Base-by-base conservation (phyloP, 2,888 invertebrate species). In the Hanleya hanleyi region DNA sequence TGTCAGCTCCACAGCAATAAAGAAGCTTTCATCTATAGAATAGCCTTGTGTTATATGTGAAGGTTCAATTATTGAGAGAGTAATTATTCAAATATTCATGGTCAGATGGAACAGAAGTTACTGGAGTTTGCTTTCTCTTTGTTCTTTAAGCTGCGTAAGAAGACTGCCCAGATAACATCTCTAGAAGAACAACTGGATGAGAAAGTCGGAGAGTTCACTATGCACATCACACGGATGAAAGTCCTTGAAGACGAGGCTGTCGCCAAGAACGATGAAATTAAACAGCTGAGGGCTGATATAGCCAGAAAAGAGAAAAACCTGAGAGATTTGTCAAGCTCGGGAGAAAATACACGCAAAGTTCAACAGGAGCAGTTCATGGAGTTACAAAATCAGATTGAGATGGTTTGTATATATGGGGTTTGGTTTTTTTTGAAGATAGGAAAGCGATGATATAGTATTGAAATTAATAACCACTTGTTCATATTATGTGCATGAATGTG, bases 381-480 rank as follows among this genome's bases (percentile, higher is more conserved):
- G 36, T 83, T 82, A 68, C 83, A 86, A 74, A 82, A 83, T 73
- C 84, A 86, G 75, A 83, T 87, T 67, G 86, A 87, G 37, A 82
- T 82, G 51, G 87, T 87, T 77, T 79, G 64, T 64, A 18, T 57
- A 57, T 26, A 26, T 18, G 57, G 12, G 33, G 22, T n/a, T 15
- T 64, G 7, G 32, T 29, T 35, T 64, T 9, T 64, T 64, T 33
- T 9, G 12, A 7, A 57, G n/a, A n/a, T n/a, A n/a, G n/a, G n/a
- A n/a, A n/a, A n/a, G n/a, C n/a, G n/a, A n/a, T n/a, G n/a, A n/a
- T n/a, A n/a, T n/a, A n/a, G n/a, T n/a, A n/a, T n/a, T n/a, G n/a
- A n/a, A 12, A 15, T n/a, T n/a, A 41, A 12, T 41, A 12, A 41
- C 47, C 12, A 12, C 12, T 41, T 41, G 47, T 41, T 41, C 47